A percentile compares a stretch with the other conserved stretches of the same genome.
Evolutionary conservation across 2,888 invertebrate species (phyloP).

Genomic region (Scaptomyza flava): DNA sequence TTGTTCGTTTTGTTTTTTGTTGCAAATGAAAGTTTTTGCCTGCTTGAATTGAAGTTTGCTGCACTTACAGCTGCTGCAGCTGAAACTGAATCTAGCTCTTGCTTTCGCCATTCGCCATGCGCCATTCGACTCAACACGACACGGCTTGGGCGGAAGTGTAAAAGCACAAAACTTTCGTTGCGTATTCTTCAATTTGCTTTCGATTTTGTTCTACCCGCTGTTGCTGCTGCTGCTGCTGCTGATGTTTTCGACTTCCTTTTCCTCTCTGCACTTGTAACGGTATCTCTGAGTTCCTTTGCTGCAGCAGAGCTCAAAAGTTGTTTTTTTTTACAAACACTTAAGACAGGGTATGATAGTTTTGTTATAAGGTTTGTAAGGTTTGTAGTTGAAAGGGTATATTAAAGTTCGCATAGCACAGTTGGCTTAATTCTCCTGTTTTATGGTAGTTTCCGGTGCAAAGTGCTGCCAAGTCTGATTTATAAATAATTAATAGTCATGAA

Average conservation of each 20-base stretch:
- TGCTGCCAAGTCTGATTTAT: conserved; percentile 51
- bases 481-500: conserved; percentile 74
- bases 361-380: neutral
- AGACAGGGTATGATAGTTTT: neutral
- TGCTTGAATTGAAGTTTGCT: conserved; percentile 70
- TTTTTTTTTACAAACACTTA: neutral
- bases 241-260: conserved; percentile 27
- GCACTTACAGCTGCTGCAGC: conserved; percentile 9
- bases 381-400: neutral
- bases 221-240: neutral
- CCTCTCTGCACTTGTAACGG: conserved; percentile 12
- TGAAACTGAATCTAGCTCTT: conserved; percentile 9
- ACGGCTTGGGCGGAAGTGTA: conserved; percentile 53
- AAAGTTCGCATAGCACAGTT: neutral
- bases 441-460: conserved; percentile 50
- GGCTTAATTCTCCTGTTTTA: conserved; percentile 7
- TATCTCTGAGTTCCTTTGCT: conserved; percentile 27
- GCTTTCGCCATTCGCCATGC: conserved; percentile 1
- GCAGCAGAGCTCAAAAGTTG: conserved; percentile 2
- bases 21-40: conserved; percentile 62
- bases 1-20: conserved; percentile 33
- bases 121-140: neutral
- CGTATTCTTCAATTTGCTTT: conserved; percentile 78
- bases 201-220: conserved; percentile 65
- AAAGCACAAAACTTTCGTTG: conserved; percentile 53